phyloP scores from a whole-genome alignment of 30 jellyfish, hydroid and myxozoan species.

The Nemopilema nomurai region DNA sequence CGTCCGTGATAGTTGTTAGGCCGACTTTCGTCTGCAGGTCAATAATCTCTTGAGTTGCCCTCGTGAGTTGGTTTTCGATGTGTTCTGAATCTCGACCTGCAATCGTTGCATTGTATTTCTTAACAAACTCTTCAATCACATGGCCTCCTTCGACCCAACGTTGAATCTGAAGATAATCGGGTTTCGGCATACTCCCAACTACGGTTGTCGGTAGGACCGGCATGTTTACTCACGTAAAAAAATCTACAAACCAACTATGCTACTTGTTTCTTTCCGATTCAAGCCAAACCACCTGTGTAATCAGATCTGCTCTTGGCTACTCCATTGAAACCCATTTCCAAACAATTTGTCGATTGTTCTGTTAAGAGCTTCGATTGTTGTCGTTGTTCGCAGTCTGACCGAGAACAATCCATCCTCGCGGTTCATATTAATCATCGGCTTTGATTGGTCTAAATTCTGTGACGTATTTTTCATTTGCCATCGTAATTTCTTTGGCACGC shows the following conservation, averaged over 20 bases:
- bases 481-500: too few relatives aligned
- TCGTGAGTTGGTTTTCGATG: constrained; percentile 16
- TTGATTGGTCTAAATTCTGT: neutral
- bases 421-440: too few relatives aligned
- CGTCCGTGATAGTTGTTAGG: constrained; percentile 52
- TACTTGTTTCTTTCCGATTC: neutral
- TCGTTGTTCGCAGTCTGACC: neutral
- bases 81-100: constrained; percentile 4
- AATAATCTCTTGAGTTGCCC: constrained; percentile 66
- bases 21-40: constrained; percentile 62
- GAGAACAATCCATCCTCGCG: too few relatives aligned
- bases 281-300: neutral
- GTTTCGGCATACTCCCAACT: constrained; percentile 81
- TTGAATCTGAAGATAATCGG: constrained; percentile 65
- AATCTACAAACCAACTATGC: neutral
- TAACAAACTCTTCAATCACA: constrained; percentile 15
- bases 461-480: too few relatives aligned
- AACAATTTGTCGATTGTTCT: neutral
- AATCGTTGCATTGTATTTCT: constrained; percentile 17
- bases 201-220: constrained; percentile 38
- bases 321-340: neutral
- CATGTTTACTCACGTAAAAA: neutral
- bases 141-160: constrained; percentile 63
- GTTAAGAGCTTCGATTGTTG: neutral
- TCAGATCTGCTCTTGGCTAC: neutral